Evolutionary conservation across 2,888 invertebrate genomes (phyloP).

Genomic region (Apodemia duryi): DNA sequence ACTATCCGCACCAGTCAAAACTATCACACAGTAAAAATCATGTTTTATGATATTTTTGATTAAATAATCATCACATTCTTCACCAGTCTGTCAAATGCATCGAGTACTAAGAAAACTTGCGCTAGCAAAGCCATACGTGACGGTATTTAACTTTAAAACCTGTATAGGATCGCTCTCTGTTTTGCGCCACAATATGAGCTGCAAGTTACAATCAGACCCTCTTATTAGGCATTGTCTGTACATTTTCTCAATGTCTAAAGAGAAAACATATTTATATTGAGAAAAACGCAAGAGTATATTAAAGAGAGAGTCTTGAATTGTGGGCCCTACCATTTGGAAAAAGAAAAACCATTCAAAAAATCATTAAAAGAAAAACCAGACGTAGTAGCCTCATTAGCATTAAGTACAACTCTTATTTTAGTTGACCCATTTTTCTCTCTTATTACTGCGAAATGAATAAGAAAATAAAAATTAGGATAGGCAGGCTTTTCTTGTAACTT

Average conservation of each 20-base stretch:
- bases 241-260: neutral
- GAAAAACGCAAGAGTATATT: no score
- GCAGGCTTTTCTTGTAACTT: no score
- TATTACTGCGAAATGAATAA: no score
- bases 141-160: neutral
- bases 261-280: no score
- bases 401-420: no score
- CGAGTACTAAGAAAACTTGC: neutral
- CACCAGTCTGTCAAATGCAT: slow-evolving; percentile 1
- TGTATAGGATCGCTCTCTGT: neutral
- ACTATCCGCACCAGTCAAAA: neutral
- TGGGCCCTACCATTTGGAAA: no score
- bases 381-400: no score
- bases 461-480: no score
- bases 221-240: neutral
- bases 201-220: neutral
- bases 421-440: no score
- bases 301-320: no score
- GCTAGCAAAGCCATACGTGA: neutral
- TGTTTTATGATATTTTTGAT: slow-evolving; percentile 5
- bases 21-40: neutral
- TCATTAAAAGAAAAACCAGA: no score
- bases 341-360: no score
- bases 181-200: neutral
- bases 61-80: neutral